These are phyloP conservation scores for Drosophila orena DNA, from an alignment of 1,140 invertebrate species.

Conservation along the genomic window DNA sequence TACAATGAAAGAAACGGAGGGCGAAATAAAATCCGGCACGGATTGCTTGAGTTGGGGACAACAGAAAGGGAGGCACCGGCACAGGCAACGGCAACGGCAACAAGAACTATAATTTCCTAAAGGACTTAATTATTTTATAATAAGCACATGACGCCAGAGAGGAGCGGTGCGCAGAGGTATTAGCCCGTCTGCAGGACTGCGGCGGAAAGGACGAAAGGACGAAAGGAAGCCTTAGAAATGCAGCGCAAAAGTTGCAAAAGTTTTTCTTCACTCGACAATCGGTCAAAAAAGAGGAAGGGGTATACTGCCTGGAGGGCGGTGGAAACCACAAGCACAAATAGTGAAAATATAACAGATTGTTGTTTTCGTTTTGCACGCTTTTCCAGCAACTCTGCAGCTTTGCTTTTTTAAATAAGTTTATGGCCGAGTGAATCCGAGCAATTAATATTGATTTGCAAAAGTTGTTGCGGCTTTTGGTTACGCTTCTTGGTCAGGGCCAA, in stretches of 20 bases:
- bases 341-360: slow-evolving; percentile 69
- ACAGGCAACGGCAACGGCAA: slow-evolving; percentile 29
- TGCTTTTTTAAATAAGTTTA: slow-evolving; percentile 51
- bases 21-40: slow-evolving; percentile 30
- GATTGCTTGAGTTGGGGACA: slow-evolving; percentile 48
- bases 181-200: slow-evolving; percentile 16
- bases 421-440: slow-evolving; percentile 45
- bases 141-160: slow-evolving; percentile 70
- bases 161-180: slow-evolving; percentile 6
- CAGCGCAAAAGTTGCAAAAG: slow-evolving; percentile 72
- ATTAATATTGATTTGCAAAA: slow-evolving; percentile 67
- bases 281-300: slow-evolving; percentile 43
- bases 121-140: slow-evolving; percentile 83
- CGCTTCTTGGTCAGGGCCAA: slow-evolving; percentile 12
- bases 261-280: slow-evolving; percentile 60
- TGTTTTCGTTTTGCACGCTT: slow-evolving; percentile 42
- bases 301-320: slow-evolving; percentile 11
- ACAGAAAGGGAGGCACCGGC: slow-evolving; percentile 4
- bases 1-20: slow-evolving; percentile 9
- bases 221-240: slow-evolving; percentile 66
- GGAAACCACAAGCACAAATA: slow-evolving; percentile 52
- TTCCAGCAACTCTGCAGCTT: slow-evolving; percentile 4
- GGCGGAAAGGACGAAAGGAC: slow-evolving; percentile 15
- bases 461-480: slow-evolving; percentile 26
- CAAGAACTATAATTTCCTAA: slow-evolving; percentile 80